Percentiles rank a stretch among this genome's conserved stretches.
Evolutionary conservation across 2,888 invertebrate genomes (phyloP).

Genomic region (Petrolisthes cinctipes): DNA sequence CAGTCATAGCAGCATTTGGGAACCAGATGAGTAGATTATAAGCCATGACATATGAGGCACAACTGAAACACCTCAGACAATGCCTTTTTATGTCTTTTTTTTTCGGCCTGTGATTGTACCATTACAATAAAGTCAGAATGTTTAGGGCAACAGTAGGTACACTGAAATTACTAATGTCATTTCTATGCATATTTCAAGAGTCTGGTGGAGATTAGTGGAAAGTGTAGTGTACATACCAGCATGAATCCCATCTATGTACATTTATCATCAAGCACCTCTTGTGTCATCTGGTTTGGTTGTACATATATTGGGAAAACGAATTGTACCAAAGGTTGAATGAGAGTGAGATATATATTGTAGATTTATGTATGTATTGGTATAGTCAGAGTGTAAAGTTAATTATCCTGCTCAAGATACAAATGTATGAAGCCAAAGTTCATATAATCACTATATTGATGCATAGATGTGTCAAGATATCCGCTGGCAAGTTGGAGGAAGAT

Average conservation of each 20-base stretch:
- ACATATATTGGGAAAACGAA: not conserved
- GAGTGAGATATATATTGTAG: conserved; percentile 59
- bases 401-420: conserved; percentile 63
- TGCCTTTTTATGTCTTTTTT: conserved; percentile 7
- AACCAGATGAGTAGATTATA: conserved; percentile 6
- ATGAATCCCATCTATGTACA: not conserved
- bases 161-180: not conserved
- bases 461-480: conserved; percentile 38
- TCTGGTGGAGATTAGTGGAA: not conserved
- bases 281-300: conserved; percentile 15
- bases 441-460: conserved; percentile 50
- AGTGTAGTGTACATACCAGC: not conserved
- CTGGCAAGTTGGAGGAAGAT: conserved; percentile 42
- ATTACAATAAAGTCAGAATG: not conserved
- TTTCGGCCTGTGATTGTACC: not conserved
- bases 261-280: conserved; percentile 10
- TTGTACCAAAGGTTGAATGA: conserved; percentile 61
- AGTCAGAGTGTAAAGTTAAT: conserved; percentile 48
- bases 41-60: not conserved
- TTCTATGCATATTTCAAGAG: not conserved
- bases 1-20: conserved; percentile 1
- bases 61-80: conserved; percentile 4
- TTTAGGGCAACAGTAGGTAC: not conserved
- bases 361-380: conserved; percentile 57
- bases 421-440: conserved; percentile 62